These are phyloP conservation scores for Lasiurus cinereus DNA, from an alignment of 2,113 vertebrate species.

Conservation along the genomic window DNA sequence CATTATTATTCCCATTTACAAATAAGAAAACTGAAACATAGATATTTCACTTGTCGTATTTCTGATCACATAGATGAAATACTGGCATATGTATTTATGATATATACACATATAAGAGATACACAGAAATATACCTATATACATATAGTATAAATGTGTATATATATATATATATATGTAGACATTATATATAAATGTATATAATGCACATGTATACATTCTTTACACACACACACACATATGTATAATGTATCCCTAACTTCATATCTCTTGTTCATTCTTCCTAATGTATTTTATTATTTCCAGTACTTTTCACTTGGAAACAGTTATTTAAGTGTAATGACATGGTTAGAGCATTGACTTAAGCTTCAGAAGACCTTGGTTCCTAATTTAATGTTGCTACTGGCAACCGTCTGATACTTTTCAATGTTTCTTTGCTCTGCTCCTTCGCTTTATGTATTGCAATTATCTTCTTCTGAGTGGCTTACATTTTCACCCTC, in stretches of 20 bases:
- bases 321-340: not conserved
- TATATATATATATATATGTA: not conserved
- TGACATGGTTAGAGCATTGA: not conserved
- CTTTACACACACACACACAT: no score
- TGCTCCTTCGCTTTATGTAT: not conserved
- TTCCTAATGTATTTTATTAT: not conserved
- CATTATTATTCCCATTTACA: slow-evolving; percentile 26
- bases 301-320: not conserved
- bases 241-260: not conserved
- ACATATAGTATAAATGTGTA: not conserved
- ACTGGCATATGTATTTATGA: not conserved
- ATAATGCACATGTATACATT: no score
- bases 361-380: not conserved
- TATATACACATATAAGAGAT: not conserved
- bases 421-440: not conserved
- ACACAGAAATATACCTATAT: not conserved
- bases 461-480: not conserved
- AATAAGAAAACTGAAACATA: not conserved
- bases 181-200: not conserved
- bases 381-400: not conserved
- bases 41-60: not conserved
- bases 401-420: not conserved
- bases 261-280: not conserved
- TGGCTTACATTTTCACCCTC: slow-evolving; percentile 3
- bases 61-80: not conserved